Evolutionary conservation across 2,113 vertebrate genomes (phyloP).

Genomic region (Zapornia atra): DNA sequence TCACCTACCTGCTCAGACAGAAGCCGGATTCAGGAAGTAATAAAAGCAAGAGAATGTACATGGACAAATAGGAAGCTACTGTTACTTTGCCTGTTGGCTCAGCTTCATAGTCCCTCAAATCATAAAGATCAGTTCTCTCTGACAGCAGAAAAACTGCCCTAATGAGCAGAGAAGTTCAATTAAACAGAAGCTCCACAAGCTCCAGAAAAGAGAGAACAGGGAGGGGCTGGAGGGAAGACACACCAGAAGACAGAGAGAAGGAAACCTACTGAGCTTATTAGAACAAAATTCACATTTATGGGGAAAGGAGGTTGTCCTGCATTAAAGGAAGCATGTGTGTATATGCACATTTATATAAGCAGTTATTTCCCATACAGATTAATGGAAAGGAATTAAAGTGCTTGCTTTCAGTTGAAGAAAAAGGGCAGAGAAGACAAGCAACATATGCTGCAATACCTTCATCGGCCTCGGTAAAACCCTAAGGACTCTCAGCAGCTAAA

Average conservation of each 20-base stretch:
- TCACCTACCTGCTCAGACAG: neutral
- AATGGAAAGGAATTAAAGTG: neutral
- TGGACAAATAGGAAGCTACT: neutral
- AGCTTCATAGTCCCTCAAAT: neutral
- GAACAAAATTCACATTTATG: neutral
- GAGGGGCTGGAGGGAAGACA: neutral
- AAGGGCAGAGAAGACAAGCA: neutral
- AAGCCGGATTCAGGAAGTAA: neutral
- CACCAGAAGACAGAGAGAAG: neutral
- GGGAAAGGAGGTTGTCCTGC: neutral
- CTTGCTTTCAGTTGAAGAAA: neutral
- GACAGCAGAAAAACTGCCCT: neutral
- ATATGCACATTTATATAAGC: neutral
- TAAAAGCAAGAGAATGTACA: neutral
- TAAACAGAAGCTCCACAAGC: neutral
- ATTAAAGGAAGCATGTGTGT: neutral
- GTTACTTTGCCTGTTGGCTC: neutral
- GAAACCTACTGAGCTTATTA: neutral
- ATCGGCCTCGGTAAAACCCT: neutral
- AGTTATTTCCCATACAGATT: neutral
- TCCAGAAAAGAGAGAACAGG: neutral
- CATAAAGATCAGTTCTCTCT: neutral
- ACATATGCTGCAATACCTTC: neutral
- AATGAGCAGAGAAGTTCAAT: neutral
- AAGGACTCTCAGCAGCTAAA: neutral